These are phyloP conservation scores for Channa striata DNA, from an alignment of 2,797 vertebrate species.

Conservation along the genomic window DNA sequence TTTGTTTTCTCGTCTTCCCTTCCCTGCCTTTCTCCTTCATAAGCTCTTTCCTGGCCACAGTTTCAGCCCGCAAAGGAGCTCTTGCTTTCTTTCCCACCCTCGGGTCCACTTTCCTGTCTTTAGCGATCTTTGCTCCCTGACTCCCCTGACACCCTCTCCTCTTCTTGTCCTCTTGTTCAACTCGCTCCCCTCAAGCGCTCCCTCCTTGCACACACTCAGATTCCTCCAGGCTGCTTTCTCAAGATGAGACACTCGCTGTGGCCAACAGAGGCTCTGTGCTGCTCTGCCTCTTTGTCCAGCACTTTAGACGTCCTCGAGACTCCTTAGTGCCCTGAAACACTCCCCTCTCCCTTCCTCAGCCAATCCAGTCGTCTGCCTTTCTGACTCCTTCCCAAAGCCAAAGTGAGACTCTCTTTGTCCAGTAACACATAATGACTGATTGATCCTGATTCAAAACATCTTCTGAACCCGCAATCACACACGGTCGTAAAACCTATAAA, in stretches of 20 bases:
- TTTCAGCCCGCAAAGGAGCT: constrained; percentile 17
- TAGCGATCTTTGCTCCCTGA: constrained; percentile 34
- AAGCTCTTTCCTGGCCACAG: constrained; percentile 40
- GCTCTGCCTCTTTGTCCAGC: constrained; percentile 54
- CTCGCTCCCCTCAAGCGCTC: constrained; percentile 45
- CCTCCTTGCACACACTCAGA: constrained; percentile 41
- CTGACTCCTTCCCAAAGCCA: constrained; percentile 34
- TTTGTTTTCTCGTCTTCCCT: constrained; percentile 55
- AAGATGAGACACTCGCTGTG: constrained; percentile 35
- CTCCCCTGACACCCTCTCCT: constrained; percentile 43
- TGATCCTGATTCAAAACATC: background rate
- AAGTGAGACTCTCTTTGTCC: constrained; percentile 21
- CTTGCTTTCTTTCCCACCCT: constrained; percentile 38
- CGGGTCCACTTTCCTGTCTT: constrained; percentile 25
- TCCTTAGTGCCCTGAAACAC: constrained; percentile 54
- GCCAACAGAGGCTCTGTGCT: constrained; percentile 32
- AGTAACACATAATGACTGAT: constrained; percentile 11
- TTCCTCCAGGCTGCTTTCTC: constrained; percentile 60
- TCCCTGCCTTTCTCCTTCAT: constrained; percentile 46
- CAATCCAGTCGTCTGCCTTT: constrained; percentile 56
- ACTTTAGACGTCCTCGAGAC: constrained; percentile 60
- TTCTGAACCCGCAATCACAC: too few species aligned
- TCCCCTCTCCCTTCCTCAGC: constrained; percentile 64
- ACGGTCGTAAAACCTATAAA: background rate
- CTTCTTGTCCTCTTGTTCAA: constrained; percentile 61